phyloP scores from a whole-genome alignment of 2,888 invertebrate genomes.

The Vesta saturnalis region DNA sequence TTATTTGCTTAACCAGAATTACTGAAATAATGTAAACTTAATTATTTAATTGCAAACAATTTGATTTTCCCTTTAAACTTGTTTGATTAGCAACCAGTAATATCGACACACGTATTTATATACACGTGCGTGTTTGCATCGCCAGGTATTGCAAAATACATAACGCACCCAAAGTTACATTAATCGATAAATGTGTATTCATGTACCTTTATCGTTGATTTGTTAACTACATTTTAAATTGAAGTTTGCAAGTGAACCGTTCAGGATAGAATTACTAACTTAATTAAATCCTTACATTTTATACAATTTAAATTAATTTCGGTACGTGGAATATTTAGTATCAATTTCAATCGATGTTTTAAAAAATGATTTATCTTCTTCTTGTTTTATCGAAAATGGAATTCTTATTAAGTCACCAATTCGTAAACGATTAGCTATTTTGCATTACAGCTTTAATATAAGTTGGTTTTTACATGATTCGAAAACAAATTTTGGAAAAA shows the following conservation, averaged over 20 bases:
- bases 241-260: background rate
- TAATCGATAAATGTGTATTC: constrained; percentile 5
- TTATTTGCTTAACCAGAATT: constrained; percentile 35
- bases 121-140: background rate
- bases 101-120: background rate
- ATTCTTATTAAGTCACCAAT: too few species aligned
- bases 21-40: constrained; percentile 40
- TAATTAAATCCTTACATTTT: background rate
- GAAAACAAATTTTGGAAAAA: too few species aligned
- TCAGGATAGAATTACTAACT: background rate
- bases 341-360: too few species aligned
- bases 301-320: background rate
- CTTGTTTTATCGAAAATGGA: too few species aligned
- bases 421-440: too few species aligned
- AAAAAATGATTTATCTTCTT: too few species aligned
- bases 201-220: background rate
- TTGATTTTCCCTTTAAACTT: constrained; percentile 26
- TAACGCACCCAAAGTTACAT: constrained; percentile 6
- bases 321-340: background rate
- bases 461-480: too few species aligned
- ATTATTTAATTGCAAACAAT: constrained; percentile 35
- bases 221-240: background rate
- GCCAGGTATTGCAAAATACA: background rate
- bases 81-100: constrained; percentile 33
- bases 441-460: too few species aligned